Percentiles rank a stretch among this genome's conserved stretches.
Evolutionary conservation across 2,113 vertebrate genomes (phyloP).

Genomic region (Neotoma lepida): DNA sequence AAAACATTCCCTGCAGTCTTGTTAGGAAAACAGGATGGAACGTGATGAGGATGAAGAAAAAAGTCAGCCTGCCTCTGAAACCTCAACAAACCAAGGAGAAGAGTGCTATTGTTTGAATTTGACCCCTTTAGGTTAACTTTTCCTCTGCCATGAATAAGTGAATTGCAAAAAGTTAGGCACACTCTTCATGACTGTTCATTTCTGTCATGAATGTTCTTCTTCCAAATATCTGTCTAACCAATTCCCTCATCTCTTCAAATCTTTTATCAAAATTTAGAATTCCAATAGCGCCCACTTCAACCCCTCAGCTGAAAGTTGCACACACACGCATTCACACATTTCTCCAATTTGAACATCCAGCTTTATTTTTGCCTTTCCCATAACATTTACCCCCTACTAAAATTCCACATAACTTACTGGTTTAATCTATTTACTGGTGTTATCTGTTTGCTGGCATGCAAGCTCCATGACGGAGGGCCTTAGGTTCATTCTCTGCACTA

Average conservation of each 20-base stretch:
- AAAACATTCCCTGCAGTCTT: neutral
- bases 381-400: neutral
- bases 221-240: neutral
- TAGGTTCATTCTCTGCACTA: neutral
- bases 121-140: neutral
- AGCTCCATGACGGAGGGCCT: neutral
- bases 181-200: neutral
- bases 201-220: neutral
- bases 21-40: neutral
- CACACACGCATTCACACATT: neutral
- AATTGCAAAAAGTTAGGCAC: neutral
- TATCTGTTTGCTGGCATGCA: neutral
- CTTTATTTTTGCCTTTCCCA: neutral
- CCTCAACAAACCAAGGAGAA: neutral
- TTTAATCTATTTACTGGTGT: neutral
- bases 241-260: neutral
- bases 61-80: conserved; percentile 38
- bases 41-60: neutral
- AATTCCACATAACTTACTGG: neutral
- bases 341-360: neutral
- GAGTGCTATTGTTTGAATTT: neutral
- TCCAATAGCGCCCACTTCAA: neutral
- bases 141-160: conserved; percentile 4
- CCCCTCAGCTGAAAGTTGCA: neutral
- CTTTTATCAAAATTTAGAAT: neutral